These are phyloP conservation scores for Wasmannia auropunctata DNA, from an alignment of 1,140 invertebrate species.

Conservation along the genomic window DNA sequence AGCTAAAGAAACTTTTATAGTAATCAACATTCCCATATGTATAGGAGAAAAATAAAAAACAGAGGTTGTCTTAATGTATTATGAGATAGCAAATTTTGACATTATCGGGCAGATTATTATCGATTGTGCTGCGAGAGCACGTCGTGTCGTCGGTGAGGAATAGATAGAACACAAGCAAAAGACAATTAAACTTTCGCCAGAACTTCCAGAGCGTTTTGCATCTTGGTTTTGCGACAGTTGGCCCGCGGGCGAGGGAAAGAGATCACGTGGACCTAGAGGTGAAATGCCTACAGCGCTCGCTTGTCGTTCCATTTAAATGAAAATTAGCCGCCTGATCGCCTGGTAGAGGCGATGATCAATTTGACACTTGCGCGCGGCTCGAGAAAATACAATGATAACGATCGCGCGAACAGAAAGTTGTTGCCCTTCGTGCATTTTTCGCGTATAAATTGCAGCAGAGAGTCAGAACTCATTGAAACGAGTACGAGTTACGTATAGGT, in stretches of 20 bases:
- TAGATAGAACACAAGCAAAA: conserved; percentile 72
- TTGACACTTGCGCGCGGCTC: conserved; percentile 34
- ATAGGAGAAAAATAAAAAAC: neutral
- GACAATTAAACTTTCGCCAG: conserved; percentile 80
- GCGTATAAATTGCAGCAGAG: neutral
- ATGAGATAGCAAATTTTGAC: neutral
- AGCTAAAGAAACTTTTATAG: neutral
- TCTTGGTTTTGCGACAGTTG: conserved; percentile 55
- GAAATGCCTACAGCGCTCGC: conserved; percentile 59
- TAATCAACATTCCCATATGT: neutral
- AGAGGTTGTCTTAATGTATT: neutral
- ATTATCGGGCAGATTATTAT: conserved; percentile 36
- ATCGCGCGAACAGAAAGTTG: neutral
- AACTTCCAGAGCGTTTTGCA: conserved; percentile 76
- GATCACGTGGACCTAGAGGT: conserved; percentile 37
- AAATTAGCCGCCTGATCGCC: conserved; percentile 76
- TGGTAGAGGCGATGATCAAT: conserved; percentile 70
- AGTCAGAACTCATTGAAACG: neutral
- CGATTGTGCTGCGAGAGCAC: neutral
- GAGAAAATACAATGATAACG: conserved; percentile 13
- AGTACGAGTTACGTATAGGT: neutral
- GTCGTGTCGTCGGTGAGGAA: conserved; percentile 4
- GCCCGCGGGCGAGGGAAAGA: conserved; percentile 41
- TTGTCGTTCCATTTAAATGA: conserved; percentile 82
- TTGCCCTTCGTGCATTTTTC: neutral